phyloP scores from a whole-genome alignment of 2,113 vertebrate species.

The Neopipo cinnamomea region DNA sequence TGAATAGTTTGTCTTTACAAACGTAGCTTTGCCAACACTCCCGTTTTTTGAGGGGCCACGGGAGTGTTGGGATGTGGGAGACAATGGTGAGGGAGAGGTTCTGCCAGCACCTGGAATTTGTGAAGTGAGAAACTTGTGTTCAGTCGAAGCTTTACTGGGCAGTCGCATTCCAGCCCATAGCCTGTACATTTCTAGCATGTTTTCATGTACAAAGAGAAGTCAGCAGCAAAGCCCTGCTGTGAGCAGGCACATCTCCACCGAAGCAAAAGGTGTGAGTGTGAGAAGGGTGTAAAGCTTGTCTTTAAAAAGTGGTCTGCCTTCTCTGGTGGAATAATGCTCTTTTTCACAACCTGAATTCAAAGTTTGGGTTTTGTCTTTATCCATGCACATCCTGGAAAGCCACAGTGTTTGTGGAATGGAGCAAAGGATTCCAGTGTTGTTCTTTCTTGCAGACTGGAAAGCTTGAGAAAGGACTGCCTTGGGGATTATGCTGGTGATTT shows the following conservation, averaged over 20 bases:
- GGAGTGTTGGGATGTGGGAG: rapidly evolving
- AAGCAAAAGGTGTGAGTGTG: background rate
- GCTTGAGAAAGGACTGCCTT: background rate
- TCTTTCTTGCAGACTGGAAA: background rate
- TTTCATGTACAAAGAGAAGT: background rate
- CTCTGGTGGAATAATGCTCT: background rate
- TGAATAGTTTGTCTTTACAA: background rate
- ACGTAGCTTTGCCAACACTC: background rate
- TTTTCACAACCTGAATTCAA: background rate
- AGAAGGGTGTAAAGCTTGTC: background rate
- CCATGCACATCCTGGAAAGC: background rate
- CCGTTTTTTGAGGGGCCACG: rapidly evolving
- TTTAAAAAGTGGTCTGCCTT: background rate
- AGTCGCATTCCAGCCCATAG: background rate
- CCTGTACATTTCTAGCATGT: background rate
- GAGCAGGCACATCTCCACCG: background rate
- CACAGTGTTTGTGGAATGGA: background rate
- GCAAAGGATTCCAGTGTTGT: background rate
- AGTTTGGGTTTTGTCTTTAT: background rate
- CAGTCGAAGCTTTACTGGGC: background rate
- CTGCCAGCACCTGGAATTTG: background rate
- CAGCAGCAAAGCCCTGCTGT: background rate
- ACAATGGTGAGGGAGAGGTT: background rate
- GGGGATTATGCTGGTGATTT: background rate
- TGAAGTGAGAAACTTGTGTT: background rate